These are phyloP conservation scores for Scomber scombrus DNA, from an alignment of 2,113 vertebrate genomes.

Conservation along the genomic window DNA sequence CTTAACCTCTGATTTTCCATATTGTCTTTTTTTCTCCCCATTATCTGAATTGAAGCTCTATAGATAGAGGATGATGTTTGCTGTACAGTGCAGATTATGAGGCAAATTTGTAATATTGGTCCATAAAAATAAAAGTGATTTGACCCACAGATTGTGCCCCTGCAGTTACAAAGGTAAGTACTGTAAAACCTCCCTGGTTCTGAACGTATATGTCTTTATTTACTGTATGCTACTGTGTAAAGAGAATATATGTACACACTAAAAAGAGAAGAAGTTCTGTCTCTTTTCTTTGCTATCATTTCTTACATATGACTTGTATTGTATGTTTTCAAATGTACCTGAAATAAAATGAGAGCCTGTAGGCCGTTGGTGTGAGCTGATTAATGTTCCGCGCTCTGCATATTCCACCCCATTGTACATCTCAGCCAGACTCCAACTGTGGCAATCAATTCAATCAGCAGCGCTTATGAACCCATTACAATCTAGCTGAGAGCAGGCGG, in stretches of 20 bases:
- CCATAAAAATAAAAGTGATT: too few relatives aligned
- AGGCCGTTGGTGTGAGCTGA: slow-evolving; percentile 69
- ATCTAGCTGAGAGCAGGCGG: slow-evolving; percentile 79
- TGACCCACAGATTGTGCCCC: too few relatives aligned
- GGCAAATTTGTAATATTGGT: too few relatives aligned
- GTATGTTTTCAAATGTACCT: slow-evolving; percentile 61
- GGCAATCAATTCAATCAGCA: slow-evolving; percentile 84
- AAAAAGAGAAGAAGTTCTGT: neutral
- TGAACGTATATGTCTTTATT: neutral
- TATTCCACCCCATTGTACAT: slow-evolving; percentile 73
- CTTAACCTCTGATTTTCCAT: too few relatives aligned
- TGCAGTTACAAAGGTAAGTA: slow-evolving; percentile 23
- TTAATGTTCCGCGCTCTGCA: slow-evolving; percentile 69
- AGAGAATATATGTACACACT: neutral
- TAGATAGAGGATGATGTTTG: too few relatives aligned
- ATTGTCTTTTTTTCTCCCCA: too few relatives aligned
- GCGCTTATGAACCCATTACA: slow-evolving; percentile 83
- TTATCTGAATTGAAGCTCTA: too few relatives aligned
- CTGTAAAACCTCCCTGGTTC: neutral
- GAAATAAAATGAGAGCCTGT: slow-evolving; percentile 68
- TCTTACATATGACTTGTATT: slow-evolving; percentile 33
- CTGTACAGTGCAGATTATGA: too few relatives aligned
- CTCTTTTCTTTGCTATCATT: slow-evolving; percentile 5
- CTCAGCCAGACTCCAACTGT: slow-evolving; percentile 80
- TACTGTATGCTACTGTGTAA: neutral